Base-by-base conservation (phyloP, 2,113 vertebrate genomes). In the Strigops habroptila region DNA sequence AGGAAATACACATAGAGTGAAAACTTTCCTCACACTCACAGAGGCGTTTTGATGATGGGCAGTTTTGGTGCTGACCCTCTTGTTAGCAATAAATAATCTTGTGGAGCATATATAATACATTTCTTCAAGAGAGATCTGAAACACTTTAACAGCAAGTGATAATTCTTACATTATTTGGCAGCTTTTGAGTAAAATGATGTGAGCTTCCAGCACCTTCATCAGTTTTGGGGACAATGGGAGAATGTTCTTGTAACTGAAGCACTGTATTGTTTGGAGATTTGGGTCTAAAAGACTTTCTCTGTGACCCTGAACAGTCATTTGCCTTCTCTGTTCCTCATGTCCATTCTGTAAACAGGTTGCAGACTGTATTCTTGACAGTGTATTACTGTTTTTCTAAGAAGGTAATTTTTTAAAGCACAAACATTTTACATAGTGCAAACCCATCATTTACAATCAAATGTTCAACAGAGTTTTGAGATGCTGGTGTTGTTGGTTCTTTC, bases 101-200 rank as follows among this genome's bases (percentile, higher is more conserved):
- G 5, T 48, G 41, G 30, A 67, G 3, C 41, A 57, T 60, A 55
- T 60, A 68, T 83, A 86, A 81, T 55, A 48, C 9, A 28, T 68
- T 83, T 83, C 69, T 90, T 64, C 71, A 90, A 78, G 35, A 75
- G 28, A 57, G 6, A 80, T 53, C 76, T 91, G 60, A 95, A 95
- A 75, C 48, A 70, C 18, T 89, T 92, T 37, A 86, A 59, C 43
- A 93, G 18, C 68, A 95, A 81, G 60, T 93, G 76, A 94, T 90
- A 94, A 93, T 68, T 81, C 88, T 86, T 88, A 31, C 4, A 78
- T 70, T 60, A 75, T 46, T 71, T 88, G 76, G 16, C 76, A 90
- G 68, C 7, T 86, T 96, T 78, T 46, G 30, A 88, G 68, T 92
- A 93, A 95, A 86, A 88, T 88, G 2, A 75, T 37, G 57, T 46